phyloP scores from a whole-genome alignment of 2,888 invertebrate genomes.

The Ormia ochracea region DNA sequence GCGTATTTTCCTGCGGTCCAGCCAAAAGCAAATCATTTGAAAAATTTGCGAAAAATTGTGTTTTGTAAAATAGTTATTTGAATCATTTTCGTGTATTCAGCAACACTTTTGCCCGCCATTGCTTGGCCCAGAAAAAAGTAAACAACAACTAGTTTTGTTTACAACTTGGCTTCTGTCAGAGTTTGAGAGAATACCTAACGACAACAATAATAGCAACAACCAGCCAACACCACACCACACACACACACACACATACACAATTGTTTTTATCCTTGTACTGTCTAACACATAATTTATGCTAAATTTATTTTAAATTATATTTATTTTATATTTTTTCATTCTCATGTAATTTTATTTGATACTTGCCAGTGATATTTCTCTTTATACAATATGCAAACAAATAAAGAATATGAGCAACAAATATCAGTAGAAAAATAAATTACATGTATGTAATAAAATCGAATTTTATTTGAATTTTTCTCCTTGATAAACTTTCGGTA shows the following conservation, averaged over 20 bases:
- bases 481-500: background rate
- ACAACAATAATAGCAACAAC: background rate
- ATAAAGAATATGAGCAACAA: background rate
- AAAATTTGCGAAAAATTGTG: too few species aligned
- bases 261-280: constrained; percentile 30
- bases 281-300: constrained; percentile 48
- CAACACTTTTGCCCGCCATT: background rate
- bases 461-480: constrained; percentile 11
- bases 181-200: background rate
- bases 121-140: background rate
- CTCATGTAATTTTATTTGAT: background rate
- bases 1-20: too few species aligned
- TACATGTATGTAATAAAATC: constrained; percentile 23
- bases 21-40: too few species aligned
- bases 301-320: constrained; percentile 48
- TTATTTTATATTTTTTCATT: constrained; percentile 20
- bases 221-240: background rate
- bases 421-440: background rate
- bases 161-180: constrained; percentile 25
- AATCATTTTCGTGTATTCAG: too few species aligned
- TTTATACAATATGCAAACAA: constrained; percentile 12
- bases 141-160: constrained; percentile 34
- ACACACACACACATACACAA: background rate
- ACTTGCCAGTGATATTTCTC: background rate
- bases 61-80: too few species aligned